Percentiles rank a stretch among this genome's conserved stretches.
Evolutionary conservation across 2,113 vertebrate species (phyloP).

Genomic region (Amia ocellicauda): DNA sequence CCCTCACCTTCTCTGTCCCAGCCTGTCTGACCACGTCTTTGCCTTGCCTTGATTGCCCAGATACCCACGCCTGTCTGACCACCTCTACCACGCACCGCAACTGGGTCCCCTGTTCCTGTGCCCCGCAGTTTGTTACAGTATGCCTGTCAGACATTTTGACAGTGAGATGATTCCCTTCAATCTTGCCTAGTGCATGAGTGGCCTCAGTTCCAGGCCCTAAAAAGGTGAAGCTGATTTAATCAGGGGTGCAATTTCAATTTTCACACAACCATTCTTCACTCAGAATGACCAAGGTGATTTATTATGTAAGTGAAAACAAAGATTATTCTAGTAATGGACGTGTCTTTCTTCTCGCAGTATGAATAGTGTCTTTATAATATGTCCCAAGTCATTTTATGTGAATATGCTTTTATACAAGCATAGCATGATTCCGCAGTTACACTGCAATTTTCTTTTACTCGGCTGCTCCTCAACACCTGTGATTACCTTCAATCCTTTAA

Average conservation of each 20-base stretch:
- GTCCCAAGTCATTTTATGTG: neutral
- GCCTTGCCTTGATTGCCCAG: too few relatives aligned
- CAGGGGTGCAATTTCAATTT: constrained; percentile 4
- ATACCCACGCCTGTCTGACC: too few relatives aligned
- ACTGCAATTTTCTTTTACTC: neutral
- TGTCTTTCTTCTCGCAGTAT: neutral
- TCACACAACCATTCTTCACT: neutral
- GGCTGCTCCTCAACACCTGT: neutral
- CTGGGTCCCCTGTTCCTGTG: too few relatives aligned
- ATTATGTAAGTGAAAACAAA: neutral
- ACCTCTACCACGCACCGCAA: too few relatives aligned
- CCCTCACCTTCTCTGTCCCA: too few relatives aligned
- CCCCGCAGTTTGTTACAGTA: too few relatives aligned
- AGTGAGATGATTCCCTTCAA: neutral
- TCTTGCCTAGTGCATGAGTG: neutral
- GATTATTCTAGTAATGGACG: neutral
- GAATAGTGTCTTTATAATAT: neutral
- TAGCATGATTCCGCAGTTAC: too few relatives aligned
- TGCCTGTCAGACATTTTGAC: neutral
- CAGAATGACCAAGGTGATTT: neutral
- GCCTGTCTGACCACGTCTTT: too few relatives aligned
- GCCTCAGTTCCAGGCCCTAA: neutral
- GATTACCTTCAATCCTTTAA: neutral
- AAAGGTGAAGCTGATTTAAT: neutral
- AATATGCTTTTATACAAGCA: neutral